phyloP scores from a whole-genome alignment of 2,113 vertebrate species.

The Sminthopsis crassicaudata region DNA sequence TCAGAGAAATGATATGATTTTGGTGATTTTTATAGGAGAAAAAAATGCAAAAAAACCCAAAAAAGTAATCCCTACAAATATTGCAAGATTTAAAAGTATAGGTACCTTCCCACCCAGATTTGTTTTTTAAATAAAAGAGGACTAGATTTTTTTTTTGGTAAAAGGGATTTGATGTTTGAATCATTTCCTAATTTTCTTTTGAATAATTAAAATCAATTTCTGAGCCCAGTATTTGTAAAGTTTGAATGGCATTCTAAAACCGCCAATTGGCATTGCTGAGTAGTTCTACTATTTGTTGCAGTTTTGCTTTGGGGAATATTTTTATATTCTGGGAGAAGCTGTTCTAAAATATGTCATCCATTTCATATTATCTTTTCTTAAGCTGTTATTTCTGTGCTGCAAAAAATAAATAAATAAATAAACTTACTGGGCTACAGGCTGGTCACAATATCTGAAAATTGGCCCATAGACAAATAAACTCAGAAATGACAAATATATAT shows the following conservation, averaged over 20 bases:
- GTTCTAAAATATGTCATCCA: slow-evolving; percentile 82
- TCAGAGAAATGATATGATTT: not conserved
- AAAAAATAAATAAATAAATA: slow-evolving; percentile 81
- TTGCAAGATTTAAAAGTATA: slow-evolving; percentile 33
- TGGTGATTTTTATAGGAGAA: not conserved
- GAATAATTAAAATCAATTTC: slow-evolving; percentile 81
- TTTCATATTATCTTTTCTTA: slow-evolving; percentile 77
- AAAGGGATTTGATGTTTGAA: slow-evolving; percentile 80
- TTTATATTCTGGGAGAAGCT: slow-evolving; percentile 81
- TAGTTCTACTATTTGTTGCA: slow-evolving; percentile 79
- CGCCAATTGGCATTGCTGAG: slow-evolving; percentile 77
- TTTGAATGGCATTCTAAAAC: slow-evolving; percentile 80
- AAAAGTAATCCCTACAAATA: slow-evolving; percentile 48
- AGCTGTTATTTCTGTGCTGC: slow-evolving; percentile 78
- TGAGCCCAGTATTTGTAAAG: slow-evolving; percentile 79
- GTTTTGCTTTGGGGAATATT: slow-evolving; percentile 80
- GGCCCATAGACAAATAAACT: slow-evolving; percentile 71
- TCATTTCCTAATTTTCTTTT: slow-evolving; percentile 79
- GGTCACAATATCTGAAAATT: slow-evolving; percentile 75
- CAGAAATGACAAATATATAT: slow-evolving; percentile 59
- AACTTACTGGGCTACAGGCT: slow-evolving; percentile 70
- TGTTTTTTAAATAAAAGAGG: slow-evolving; percentile 46
- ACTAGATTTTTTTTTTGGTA: slow-evolving; percentile 68
- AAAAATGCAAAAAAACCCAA: not conserved
- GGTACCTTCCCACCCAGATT: slow-evolving; percentile 20